Percentiles rank a stretch among this genome's conserved stretches.
These are phyloP conservation scores for Halictus quadricinctus DNA, from an alignment of 2,888 invertebrate species.

Conservation along the genomic window DNA sequence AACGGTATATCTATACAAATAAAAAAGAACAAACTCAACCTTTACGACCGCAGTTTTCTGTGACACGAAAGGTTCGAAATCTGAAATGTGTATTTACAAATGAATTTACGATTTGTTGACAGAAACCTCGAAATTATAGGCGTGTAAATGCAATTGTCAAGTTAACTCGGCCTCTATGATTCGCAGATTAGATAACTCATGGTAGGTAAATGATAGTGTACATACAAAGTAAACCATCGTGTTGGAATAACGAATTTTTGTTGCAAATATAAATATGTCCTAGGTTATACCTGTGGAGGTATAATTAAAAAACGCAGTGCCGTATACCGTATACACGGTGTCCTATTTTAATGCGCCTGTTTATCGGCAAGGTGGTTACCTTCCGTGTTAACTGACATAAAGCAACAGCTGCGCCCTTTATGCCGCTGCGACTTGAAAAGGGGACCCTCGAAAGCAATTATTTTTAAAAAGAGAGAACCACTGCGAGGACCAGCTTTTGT, in stretches of 20 bases:
- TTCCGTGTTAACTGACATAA: slow-evolving; percentile 61
- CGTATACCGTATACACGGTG: slow-evolving; percentile 3
- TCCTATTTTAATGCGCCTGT: slow-evolving; percentile 23
- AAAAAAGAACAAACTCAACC: neutral
- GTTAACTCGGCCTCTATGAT: neutral
- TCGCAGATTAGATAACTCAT: neutral
- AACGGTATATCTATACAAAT: neutral
- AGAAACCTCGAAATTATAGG: neutral
- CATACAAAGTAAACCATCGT: neutral
- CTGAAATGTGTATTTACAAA: neutral
- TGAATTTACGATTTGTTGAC: neutral
- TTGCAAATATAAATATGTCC: neutral
- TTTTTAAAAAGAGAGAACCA: slow-evolving; percentile 52
- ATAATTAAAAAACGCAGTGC: neutral
- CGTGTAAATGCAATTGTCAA: neutral
- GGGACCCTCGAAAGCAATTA: slow-evolving; percentile 45
- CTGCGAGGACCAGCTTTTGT: slow-evolving; percentile 29
- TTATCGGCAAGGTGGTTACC: slow-evolving; percentile 47
- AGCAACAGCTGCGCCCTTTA: slow-evolving; percentile 66
- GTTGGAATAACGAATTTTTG: no score
- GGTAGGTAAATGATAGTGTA: neutral
- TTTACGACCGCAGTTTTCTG: neutral
- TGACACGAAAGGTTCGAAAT: neutral
- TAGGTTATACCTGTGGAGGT: neutral
- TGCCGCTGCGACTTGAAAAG: slow-evolving; percentile 36